phyloP scores from a whole-genome alignment of 1,140 invertebrate species.

The Drosophila burlai region DNA sequence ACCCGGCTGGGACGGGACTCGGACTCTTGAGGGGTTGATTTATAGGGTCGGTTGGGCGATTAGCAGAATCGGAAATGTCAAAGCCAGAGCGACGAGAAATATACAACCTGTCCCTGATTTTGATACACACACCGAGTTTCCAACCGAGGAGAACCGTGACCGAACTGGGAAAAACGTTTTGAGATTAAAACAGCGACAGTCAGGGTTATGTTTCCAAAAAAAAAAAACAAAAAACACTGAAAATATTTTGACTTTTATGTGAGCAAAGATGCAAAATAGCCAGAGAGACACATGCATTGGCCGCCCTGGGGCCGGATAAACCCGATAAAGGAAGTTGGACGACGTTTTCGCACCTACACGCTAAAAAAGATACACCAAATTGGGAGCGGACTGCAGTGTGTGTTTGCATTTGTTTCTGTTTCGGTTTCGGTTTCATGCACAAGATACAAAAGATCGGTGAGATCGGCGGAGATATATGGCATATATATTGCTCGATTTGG shows the following conservation, averaged over 20 bases:
- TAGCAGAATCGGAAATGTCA: constrained; percentile 61
- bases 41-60: constrained; percentile 37
- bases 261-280: constrained; percentile 50
- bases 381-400: constrained; percentile 44
- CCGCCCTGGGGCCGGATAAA: not conserved
- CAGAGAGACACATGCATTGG: constrained; percentile 6
- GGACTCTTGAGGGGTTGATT: constrained; percentile 49
- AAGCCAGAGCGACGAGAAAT: constrained; percentile 40
- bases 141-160: constrained; percentile 41
- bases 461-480: constrained; percentile 32
- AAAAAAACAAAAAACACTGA: constrained; percentile 1
- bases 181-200: constrained; percentile 36
- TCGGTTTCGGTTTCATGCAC: constrained; percentile 54
- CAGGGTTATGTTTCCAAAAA: constrained; percentile 1
- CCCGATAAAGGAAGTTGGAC: constrained; percentile 60
- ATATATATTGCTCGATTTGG: constrained; percentile 34
- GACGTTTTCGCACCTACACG: constrained; percentile 62
- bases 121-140: constrained; percentile 45
- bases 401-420: constrained; percentile 59
- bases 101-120: constrained; percentile 59
- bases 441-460: constrained; percentile 26
- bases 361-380: constrained; percentile 57
- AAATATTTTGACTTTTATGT: constrained; percentile 62
- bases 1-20: constrained; percentile 17
- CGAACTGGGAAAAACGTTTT: constrained; percentile 47